A percentile compares a stretch with the other conserved stretches of the same genome.
These are phyloP conservation scores for Drosophila miranda DNA, from an alignment of 1,140 invertebrate species.

Conservation along the genomic window DNA sequence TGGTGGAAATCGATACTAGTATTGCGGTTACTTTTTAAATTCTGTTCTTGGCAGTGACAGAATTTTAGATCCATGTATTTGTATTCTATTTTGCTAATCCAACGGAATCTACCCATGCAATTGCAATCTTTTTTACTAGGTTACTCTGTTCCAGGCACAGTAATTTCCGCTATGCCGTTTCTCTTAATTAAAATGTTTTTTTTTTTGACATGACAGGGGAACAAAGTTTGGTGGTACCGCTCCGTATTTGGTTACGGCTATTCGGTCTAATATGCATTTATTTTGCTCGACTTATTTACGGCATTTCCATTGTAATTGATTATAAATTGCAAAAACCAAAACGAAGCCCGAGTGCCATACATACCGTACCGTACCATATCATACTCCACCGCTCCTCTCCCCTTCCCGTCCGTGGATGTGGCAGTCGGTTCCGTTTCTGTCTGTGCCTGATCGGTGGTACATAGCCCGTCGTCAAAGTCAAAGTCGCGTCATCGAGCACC, in stretches of 20 bases:
- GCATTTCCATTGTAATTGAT: constrained; percentile 69
- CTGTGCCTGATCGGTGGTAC: constrained; percentile 14
- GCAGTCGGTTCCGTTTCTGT: background rate
- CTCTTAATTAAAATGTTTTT: constrained; percentile 36
- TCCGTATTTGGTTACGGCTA: constrained; percentile 60
- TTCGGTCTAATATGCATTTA: constrained; percentile 57
- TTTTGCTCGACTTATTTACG: constrained; percentile 38
- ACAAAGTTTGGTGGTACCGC: constrained; percentile 40
- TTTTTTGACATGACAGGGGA: constrained; percentile 11
- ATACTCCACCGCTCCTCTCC: background rate
- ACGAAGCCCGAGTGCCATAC: background rate
- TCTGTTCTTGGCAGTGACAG: no score
- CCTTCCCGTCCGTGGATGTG: background rate
- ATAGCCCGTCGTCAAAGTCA: constrained; percentile 42
- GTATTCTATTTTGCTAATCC: background rate
- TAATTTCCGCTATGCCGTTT: constrained; percentile 1
- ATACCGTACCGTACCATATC: background rate
- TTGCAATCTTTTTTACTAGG: background rate
- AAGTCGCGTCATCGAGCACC: constrained; percentile 1
- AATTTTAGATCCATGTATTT: no score
- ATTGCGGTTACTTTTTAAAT: no score
- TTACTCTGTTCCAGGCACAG: constrained; percentile 33
- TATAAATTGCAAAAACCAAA: constrained; percentile 41
- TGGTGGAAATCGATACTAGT: no score
- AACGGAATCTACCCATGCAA: constrained; percentile 19